Base-by-base conservation (phyloP, 2,888 invertebrate genomes). In the Apotomis capreana region DNA sequence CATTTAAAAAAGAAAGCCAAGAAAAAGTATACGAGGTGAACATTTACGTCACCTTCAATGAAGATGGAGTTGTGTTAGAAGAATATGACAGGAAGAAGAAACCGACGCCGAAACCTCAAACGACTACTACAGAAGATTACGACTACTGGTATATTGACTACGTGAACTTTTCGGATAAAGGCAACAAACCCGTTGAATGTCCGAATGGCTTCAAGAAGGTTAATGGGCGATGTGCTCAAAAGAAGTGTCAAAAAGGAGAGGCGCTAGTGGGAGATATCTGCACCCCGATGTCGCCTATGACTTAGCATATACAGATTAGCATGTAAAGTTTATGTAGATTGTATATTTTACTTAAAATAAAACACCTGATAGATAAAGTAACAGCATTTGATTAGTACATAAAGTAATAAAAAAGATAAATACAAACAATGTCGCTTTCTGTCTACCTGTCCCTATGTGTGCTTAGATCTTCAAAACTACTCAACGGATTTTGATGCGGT, bases 41-140 rank as follows among this genome's bases (percentile, higher is more conserved):
- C 51, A 64, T 64, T 40, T 15, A 54, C 40, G 40, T 64, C 4
- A 54, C 54, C 13, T 64, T 64, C 15, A 64, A 64, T 44, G 63
- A 64, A 13, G 63, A 64, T 13, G 52, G 52, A 0, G 12, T 61
- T 5, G 15, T 61, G 5, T 26, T n/a, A 4, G 36, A 62, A 51
- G 61, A 62, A 6, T 26, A 62, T n/a, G 46, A 46, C 12, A 61
- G 49, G 26, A 61, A 61, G 61, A 61, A 61, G 61, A 61, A 46
- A 13, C 40, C 40, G 40, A 40, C 5, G 6, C 61, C 61, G 1
- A 49, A 46, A 12, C 46, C 46, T 3, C 15, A 26, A 5, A 59
- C 5, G 13, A 62, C 37, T 0, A 37, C 52, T 10, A 52, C 52
- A 49, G 61, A 62, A 6, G 61, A 62, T 0, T 62, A 62, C 3